Evolutionary conservation across 2,113 vertebrate species (phyloP).

Genomic region (Seriola dumerili): DNA sequence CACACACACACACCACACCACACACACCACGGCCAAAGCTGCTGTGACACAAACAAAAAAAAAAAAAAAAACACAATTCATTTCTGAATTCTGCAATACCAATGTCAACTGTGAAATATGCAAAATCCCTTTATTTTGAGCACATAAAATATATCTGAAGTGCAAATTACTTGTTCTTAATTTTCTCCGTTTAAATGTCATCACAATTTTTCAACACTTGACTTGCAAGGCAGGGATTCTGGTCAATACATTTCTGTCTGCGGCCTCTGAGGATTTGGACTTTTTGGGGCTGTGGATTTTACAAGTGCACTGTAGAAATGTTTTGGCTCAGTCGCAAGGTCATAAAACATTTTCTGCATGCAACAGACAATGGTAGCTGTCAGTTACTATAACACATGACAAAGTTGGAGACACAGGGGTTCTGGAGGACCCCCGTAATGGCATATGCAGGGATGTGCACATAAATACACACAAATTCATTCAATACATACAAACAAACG

Average conservation of each 20-base stretch:
- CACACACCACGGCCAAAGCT: conserved; percentile 25
- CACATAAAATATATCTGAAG: neutral
- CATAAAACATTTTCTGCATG: conserved; percentile 34
- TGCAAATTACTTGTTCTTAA: conserved; percentile 11
- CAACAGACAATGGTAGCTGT: conserved; percentile 25
- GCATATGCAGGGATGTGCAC: conserved; percentile 11
- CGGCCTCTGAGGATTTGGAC: neutral
- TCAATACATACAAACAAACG: too few relatives aligned
- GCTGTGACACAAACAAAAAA: neutral
- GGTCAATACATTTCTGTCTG: neutral
- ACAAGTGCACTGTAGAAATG: conserved; percentile 21
- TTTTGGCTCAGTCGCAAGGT: conserved; percentile 29
- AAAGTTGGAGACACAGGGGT: conserved; percentile 9
- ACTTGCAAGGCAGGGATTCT: neutral
- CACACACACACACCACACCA: conserved; percentile 11
- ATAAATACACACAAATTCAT: neutral
- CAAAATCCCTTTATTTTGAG: neutral
- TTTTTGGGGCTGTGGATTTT: conserved; percentile 8
- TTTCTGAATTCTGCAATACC: conserved; percentile 22
- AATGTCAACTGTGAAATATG: conserved; percentile 11
- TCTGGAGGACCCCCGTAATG: conserved; percentile 9
- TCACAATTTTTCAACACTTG: neutral
- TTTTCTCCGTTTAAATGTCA: neutral
- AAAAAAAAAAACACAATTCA: conserved; percentile 32
- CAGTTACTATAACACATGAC: conserved; percentile 16